Base-by-base conservation (phyloP, 2,113 vertebrate genomes). In the Athene cunicularia region DNA sequence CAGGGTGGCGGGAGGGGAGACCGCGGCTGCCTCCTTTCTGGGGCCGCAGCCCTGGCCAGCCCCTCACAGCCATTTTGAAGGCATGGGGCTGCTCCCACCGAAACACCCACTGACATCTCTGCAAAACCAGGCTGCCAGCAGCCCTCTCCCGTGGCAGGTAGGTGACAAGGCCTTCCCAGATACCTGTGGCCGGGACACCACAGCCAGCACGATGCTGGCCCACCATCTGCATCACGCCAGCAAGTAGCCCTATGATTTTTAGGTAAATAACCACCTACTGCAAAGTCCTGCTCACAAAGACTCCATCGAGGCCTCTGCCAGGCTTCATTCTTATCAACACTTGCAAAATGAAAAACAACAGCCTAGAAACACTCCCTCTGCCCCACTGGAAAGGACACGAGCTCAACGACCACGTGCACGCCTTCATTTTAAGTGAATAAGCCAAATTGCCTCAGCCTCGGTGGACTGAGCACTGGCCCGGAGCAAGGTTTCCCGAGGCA, bases 111-210 rank as follows among this genome's bases (percentile, higher is more conserved):
- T 12, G 2, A 37, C 35, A 21, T 20, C 72, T 22, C 13, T 1
- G 32, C 1, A 2, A 43, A 82, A 30, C 11, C 5, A 1, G 5
- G 0, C 10, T 12, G 45, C 63, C 0, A 0, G n/a, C 56, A 85
- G 86, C 66, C 14, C 28, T 55, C 37, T 9, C 58, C 58, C 14
- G 1, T 5, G 75, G 79, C 63, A 15, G 11, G 5, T 6, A 21
- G 60, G 64, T 22, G 27, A 30, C n/a, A 30, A 56, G 49, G 52
- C 30, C 41, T 67, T 58, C 15, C 74, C 53, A 14, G 53, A 5
- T 5, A 39, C 39, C n/a, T 23, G 56, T 5, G 75, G 66, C 43
- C 20, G 2, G 20, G 12, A 32, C 2, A 11, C n/a, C 68, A 28
- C 20, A n/a, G 67, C 32, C 60, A 49, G 26, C 56, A 12, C 8